These are phyloP conservation scores for Malachius bipustulatus DNA, from an alignment of 2,888 invertebrate species.

Conservation along the genomic window DNA sequence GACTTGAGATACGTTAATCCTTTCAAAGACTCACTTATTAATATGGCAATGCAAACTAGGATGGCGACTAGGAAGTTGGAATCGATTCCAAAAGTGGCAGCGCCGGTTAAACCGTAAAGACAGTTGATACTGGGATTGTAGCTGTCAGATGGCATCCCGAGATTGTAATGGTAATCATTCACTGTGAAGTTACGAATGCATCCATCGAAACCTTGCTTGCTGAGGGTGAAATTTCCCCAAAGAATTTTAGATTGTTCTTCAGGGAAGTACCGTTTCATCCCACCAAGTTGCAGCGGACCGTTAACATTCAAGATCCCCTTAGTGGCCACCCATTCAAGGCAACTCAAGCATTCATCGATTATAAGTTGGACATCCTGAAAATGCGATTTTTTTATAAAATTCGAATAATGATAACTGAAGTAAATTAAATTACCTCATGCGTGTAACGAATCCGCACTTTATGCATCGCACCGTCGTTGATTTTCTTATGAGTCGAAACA, in stretches of 20 bases:
- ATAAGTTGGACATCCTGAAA: constrained; percentile 31
- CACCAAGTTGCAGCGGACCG: constrained; percentile 79
- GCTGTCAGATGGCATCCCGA: constrained; percentile 67
- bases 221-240: constrained; percentile 60
- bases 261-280: constrained; percentile 54
- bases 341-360: constrained; percentile 35
- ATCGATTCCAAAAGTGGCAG: constrained; percentile 72
- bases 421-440: constrained; percentile 25
- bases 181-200: constrained; percentile 87
- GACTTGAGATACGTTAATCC: background rate
- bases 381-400: constrained; percentile 27
- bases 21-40: constrained; percentile 55
- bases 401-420: constrained; percentile 47
- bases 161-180: constrained; percentile 77
- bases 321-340: constrained; percentile 28
- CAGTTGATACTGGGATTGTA: constrained; percentile 62
- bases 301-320: constrained; percentile 49
- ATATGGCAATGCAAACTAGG: constrained; percentile 71
- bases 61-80: constrained; percentile 84
- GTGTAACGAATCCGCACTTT: constrained; percentile 67
- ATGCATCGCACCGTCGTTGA: constrained; percentile 80
- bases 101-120: constrained; percentile 58
- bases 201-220: constrained; percentile 64
- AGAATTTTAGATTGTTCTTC: constrained; percentile 48
- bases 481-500: constrained; percentile 54